Base-by-base conservation (phyloP, 2,888 invertebrate genomes). In the Timema podura region DNA sequence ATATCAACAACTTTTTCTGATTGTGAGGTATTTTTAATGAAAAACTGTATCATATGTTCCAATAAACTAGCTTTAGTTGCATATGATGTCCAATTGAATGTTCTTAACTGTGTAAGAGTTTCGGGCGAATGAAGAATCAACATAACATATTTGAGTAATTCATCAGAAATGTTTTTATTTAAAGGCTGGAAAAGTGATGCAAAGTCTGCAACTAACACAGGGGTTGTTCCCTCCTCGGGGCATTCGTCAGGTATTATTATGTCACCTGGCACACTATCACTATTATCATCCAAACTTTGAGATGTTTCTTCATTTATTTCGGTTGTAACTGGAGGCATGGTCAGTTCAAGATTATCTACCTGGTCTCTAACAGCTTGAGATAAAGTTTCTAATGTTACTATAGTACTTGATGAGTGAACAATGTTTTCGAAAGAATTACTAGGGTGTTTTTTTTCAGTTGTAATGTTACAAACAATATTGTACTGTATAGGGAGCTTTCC, bases 231-330 rank as follows among this genome's bases (percentile, higher is more conserved):
- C 48, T 15, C 15, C 13, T 67, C 57, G n/a, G 44, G 57, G n/a
- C 67, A 67, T n/a, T 57, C 48, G 30, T 67, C 9, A 54, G 67
- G 51, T 8, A 54, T 16, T 6, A 54, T 54, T 11, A 67, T 67
- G 16, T 44, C 51, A 3, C 30, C 30, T 30, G 30, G 30, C 30
- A 30, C 30, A 30, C 30, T 30, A 30, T 30, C 30, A 30, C 30
- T 30, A 30, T 30, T 30, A 30, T 30, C 30, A 30, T 30, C 30
- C 30, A 30, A 3, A 30, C 30, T 30, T 30, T 30, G 30, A 30
- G 30, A 30, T 30, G 30, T 30, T 30, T 30, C 30, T 30, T 30
- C 30, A 30, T 2, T 30, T 30, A 2, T 30, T 30, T 30, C 30
- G 30, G 30, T 30, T 30, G 30, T 30, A 30, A 30, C 30, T 30